Percentiles rank a stretch among this genome's conserved stretches.
Evolutionary conservation across 2,797 vertebrate genomes (phyloP).

Genomic region (Erpetoichthys calabaricus): DNA sequence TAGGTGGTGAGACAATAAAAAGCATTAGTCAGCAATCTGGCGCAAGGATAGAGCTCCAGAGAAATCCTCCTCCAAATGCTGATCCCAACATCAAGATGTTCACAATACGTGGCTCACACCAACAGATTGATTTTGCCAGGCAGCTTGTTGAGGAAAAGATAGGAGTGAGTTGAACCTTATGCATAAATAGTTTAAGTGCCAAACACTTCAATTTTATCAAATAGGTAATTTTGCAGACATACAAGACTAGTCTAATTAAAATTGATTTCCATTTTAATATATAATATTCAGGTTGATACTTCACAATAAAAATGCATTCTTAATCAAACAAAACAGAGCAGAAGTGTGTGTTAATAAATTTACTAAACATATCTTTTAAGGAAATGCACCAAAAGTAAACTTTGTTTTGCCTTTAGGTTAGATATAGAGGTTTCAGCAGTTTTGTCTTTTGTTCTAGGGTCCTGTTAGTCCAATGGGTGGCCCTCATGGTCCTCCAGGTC

Average conservation of each 20-base stretch:
- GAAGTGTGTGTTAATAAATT: too few species aligned
- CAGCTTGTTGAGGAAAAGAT: constrained; percentile 98
- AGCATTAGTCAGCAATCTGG: constrained; percentile 97
- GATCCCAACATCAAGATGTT: constrained; percentile 98
- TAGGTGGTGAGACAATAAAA: constrained; percentile 97
- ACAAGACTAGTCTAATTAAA: too few species aligned
- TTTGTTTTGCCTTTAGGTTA: neutral
- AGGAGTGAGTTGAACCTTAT: constrained; percentile 55
- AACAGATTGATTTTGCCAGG: constrained; percentile 94
- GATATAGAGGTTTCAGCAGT: neutral
- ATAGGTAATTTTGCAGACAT: neutral
- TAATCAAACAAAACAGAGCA: too few species aligned
- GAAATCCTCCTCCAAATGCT: constrained; percentile 90
- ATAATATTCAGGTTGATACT: too few species aligned
- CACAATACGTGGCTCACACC: constrained; percentile 86
- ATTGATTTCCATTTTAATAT: too few species aligned
- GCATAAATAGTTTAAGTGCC: too few species aligned
- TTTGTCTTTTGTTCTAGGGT: constrained; percentile 45
- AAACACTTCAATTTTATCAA: neutral
- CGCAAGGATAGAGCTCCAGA: constrained; percentile 90
- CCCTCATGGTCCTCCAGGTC: constrained; percentile 86
- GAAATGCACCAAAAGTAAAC: too few species aligned
- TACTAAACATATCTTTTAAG: too few species aligned
- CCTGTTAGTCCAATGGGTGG: constrained; percentile 90
- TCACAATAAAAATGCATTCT: too few species aligned